These are phyloP conservation scores for Gryllus longicercus DNA, from an alignment of 2,888 invertebrate genomes.

Conservation along the genomic window DNA sequence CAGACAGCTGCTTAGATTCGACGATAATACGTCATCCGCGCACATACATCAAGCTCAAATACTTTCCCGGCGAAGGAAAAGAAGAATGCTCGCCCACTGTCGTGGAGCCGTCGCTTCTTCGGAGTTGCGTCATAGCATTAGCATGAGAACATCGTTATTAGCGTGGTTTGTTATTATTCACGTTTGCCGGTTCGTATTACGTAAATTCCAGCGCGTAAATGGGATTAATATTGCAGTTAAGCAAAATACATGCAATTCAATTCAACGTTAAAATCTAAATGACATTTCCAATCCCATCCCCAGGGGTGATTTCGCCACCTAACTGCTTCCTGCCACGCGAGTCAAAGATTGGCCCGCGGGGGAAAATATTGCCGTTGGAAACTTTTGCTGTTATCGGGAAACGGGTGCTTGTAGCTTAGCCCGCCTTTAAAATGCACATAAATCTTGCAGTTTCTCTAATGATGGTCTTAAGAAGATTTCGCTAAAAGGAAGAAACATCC, in stretches of 20 bases:
- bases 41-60: constrained; percentile 7
- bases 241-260: constrained; percentile 5
- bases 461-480: not conserved
- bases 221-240: not conserved
- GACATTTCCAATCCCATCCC: not conserved
- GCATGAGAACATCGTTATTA: no score
- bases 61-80: not conserved
- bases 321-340: not conserved
- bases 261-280: not conserved
- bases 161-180: no score
- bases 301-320: not conserved
- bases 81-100: not conserved
- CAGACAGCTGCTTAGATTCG: not conserved
- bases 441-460: not conserved
- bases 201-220: no score
- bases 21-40: not conserved
- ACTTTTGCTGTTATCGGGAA: not conserved
- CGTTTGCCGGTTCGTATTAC: no score
- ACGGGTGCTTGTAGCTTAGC: not conserved
- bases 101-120: no score
- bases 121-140: no score
- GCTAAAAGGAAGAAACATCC: not conserved
- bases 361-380: not conserved
- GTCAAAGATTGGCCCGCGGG: not conserved
- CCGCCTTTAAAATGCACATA: constrained; percentile 5